These are phyloP conservation scores for Syngnathus rostellatus DNA, from an alignment of 2,797 vertebrate species.

Conservation along the genomic window DNA sequence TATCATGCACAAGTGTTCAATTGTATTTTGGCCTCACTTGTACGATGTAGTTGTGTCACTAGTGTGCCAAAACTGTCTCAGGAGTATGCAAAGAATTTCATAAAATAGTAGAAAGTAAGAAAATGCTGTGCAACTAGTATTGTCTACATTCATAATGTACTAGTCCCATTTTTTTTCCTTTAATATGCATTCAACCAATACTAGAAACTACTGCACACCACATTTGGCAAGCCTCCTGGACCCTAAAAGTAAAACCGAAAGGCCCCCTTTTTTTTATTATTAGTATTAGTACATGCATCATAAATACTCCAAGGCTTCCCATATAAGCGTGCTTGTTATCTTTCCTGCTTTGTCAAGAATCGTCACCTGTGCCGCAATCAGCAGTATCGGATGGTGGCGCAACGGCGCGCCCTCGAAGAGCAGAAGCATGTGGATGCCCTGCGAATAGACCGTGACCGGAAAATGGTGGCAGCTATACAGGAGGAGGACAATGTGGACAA, in stretches of 20 bases:
- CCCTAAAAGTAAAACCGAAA: neutral
- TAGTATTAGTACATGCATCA: neutral
- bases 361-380: slow-evolving; percentile 32
- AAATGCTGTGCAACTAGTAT: no score
- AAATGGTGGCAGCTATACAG: slow-evolving; percentile 42
- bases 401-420: slow-evolving; percentile 49
- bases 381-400: slow-evolving; percentile 50
- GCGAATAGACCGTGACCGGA: slow-evolving; percentile 47
- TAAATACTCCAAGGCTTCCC: neutral
- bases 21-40: neutral
- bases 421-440: slow-evolving; percentile 46
- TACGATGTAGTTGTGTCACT: neutral
- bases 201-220: no score
- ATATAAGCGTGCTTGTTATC: neutral
- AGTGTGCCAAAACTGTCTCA: no score
- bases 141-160: no score
- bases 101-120: no score
- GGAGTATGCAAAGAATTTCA: no score
- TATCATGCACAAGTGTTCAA: neutral
- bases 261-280: neutral
- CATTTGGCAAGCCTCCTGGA: neutral
- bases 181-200: no score
- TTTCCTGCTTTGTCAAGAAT: slow-evolving; percentile 30
- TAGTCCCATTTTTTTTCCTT: no score
- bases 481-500: slow-evolving; percentile 60